phyloP scores from a whole-genome alignment of 2,888 invertebrate species.

The Eustalomyia histrio region DNA sequence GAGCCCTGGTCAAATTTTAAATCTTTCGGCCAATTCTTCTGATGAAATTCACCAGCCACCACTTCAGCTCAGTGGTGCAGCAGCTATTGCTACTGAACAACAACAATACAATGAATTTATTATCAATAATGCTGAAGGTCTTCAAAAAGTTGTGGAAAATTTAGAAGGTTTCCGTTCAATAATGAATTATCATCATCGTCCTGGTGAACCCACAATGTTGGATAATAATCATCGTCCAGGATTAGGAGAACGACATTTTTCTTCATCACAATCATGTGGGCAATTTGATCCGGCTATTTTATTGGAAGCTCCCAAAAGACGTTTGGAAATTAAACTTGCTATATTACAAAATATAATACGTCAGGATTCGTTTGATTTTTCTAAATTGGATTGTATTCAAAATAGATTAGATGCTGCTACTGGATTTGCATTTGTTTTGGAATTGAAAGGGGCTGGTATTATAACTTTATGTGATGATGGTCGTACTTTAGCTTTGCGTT shows the following conservation, averaged over 20 bases:
- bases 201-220: conserved; percentile 1
- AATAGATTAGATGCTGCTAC: conserved; percentile 68
- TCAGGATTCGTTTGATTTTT: conserved; percentile 67
- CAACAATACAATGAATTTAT: conserved; percentile 58
- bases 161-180: conserved; percentile 43
- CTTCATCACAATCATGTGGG: not conserved
- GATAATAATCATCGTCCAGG: conserved; percentile 29
- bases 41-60: not conserved
- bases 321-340: conserved; percentile 64
- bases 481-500: conserved; percentile 53
- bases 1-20: conserved; percentile 13
- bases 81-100: conserved; percentile 39
- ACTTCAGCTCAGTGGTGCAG: not conserved
- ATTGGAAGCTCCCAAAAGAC: conserved; percentile 46
- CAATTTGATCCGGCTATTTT: conserved; percentile 56
- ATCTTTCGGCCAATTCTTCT: not conserved
- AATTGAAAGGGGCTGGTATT: conserved; percentile 69
- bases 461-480: conserved; percentile 67
- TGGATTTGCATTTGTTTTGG: conserved; percentile 69
- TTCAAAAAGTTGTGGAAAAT: conserved; percentile 58
- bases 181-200: conserved; percentile 39
- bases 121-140: conserved; percentile 54
- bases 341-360: conserved; percentile 69
- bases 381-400: conserved; percentile 60
- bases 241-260: conserved; percentile 9